Conservation (phyloP, 2,113 vertebrate genomes). For the Nibea coibor region DNA sequence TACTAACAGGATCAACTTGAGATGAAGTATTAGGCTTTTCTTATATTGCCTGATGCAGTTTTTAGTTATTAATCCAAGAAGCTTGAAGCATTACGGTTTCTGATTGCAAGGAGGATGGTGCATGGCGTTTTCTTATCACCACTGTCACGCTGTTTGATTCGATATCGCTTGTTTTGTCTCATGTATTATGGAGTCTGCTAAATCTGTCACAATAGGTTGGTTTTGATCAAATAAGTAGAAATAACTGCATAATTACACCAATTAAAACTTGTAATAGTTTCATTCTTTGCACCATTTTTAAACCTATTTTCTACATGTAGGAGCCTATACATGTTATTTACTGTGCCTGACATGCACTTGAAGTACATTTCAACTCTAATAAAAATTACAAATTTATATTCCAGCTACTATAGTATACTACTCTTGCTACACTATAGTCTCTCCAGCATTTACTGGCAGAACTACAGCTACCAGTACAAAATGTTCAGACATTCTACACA, state of each 20-base stretch:
- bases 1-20: constrained; percentile 36
- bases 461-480: neutral
- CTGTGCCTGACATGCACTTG: neutral
- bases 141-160: constrained; percentile 11
- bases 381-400: neutral
- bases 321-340: neutral
- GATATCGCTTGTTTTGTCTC: neutral
- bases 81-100: constrained; percentile 16
- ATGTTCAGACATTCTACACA: neutral
- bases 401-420: neutral
- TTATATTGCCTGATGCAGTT: constrained; percentile 6
- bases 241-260: neutral
- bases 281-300: neutral
- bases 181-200: neutral
- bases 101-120: neutral
- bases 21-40: constrained; percentile 23
- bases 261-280: neutral
- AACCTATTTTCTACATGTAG: too few species aligned
- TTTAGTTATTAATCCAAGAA: constrained; percentile 6
- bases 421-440: neutral
- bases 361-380: neutral
- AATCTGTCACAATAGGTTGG: neutral
- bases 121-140: constrained; percentile 5
- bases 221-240: neutral
- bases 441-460: neutral